phyloP scores from a whole-genome alignment of 30 jellyfish, hydroid and myxozoan genomes.

The Aurelia sp. region DNA sequence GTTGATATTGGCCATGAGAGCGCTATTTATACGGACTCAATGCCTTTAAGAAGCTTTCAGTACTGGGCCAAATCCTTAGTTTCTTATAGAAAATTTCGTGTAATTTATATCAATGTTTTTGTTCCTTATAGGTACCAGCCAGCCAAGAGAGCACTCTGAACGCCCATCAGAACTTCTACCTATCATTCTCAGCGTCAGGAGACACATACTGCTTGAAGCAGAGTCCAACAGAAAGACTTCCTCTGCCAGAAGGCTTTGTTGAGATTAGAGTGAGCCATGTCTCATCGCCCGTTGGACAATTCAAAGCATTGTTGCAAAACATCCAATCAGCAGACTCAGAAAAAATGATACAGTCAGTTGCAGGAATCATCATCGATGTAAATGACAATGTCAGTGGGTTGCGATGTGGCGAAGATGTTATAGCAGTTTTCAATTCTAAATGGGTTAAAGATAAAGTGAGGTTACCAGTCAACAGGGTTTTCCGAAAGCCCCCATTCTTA shows the following conservation, averaged over 20 bases:
- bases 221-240: not conserved
- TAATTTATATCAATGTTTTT: too few species aligned
- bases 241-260: slow-evolving; percentile 14
- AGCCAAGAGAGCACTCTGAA: not conserved
- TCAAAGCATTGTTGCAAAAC: slow-evolving; percentile 32
- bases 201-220: slow-evolving; percentile 25
- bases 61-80: too few species aligned
- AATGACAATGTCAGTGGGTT: slow-evolving; percentile 4
- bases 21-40: too few species aligned
- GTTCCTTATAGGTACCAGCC: too few species aligned
- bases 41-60: too few species aligned
- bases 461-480: slow-evolving; percentile 9
- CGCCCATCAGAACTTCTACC: slow-evolving; percentile 13
- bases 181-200: slow-evolving; percentile 44
- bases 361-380: slow-evolving; percentile 14
- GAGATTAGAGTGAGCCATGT: slow-evolving; percentile 15
- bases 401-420: slow-evolving; percentile 42
- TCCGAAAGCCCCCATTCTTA: slow-evolving; percentile 19
- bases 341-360: slow-evolving; percentile 31
- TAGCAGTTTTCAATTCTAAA: slow-evolving; percentile 41
- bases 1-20: too few species aligned
- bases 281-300: slow-evolving; percentile 48
- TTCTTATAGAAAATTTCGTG: too few species aligned
- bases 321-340: slow-evolving; percentile 8
- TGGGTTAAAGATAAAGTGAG: slow-evolving; percentile 46